Evolutionary conservation across 2,113 vertebrate species (phyloP).

Genomic region (Vulpes lagopus): DNA sequence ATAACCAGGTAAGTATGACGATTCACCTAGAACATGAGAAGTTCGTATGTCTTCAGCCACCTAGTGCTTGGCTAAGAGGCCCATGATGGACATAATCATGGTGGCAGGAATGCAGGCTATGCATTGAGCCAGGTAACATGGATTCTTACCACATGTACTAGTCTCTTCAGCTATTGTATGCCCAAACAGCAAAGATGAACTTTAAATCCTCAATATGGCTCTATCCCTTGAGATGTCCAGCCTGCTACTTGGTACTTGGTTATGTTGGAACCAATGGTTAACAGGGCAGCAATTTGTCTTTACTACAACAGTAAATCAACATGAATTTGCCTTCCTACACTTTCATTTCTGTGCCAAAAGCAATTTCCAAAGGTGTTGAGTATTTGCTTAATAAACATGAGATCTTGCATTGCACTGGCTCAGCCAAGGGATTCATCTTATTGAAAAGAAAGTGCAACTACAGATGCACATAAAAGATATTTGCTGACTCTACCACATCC

Average conservation of each 20-base stretch:
- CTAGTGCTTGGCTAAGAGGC: rapidly evolving
- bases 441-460: background rate
- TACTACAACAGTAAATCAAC: background rate
- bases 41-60: background rate
- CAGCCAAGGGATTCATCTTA: background rate
- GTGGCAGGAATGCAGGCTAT: background rate
- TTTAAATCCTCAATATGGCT: background rate
- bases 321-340: background rate
- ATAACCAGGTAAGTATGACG: no score
- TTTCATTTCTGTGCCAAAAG: background rate
- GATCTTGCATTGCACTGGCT: background rate
- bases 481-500: background rate
- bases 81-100: no score
- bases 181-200: background rate
- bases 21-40: background rate
- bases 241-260: background rate
- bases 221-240: background rate
- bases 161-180: background rate
- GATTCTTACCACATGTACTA: background rate
- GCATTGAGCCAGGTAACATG: background rate
- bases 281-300: background rate
- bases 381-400: background rate
- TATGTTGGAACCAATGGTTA: background rate
- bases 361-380: background rate
- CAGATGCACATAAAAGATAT: background rate